phyloP scores from a whole-genome alignment of 2,888 invertebrate species.

The Napeogenes sylphis region DNA sequence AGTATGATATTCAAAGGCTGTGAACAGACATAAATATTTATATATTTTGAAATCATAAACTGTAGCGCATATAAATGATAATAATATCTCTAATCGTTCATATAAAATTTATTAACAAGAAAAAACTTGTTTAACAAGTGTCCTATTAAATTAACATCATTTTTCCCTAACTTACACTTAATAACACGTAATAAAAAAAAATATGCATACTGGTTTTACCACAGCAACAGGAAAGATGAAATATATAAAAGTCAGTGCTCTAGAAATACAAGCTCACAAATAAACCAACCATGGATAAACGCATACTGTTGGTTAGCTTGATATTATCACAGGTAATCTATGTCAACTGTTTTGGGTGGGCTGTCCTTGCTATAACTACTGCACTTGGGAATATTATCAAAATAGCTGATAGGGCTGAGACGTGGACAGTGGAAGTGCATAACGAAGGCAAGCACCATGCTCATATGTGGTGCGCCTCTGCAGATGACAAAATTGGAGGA shows the following conservation, averaged over 20 bases:
- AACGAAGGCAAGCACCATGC: neutral
- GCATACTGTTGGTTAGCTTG: neutral
- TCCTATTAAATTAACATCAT: too few species aligned
- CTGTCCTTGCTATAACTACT: neutral
- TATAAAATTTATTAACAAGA: too few species aligned
- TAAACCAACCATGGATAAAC: neutral
- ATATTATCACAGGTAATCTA: conserved; percentile 1
- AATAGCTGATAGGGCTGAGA: neutral
- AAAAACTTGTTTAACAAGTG: too few species aligned
- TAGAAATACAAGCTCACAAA: neutral
- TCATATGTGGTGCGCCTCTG: conserved; percentile 1
- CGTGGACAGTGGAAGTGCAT: conserved; percentile 1
- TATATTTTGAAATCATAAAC: too few species aligned
- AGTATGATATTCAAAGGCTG: too few species aligned
- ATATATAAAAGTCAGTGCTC: neutral
- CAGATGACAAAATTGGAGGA: conserved; percentile 2
- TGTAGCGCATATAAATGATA: too few species aligned
- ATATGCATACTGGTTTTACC: too few species aligned
- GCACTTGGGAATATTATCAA: conserved; percentile 1
- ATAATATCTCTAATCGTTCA: too few species aligned
- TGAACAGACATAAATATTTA: too few species aligned
- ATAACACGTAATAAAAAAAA: too few species aligned
- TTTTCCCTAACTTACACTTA: too few species aligned
- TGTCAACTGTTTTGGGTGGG: conserved; percentile 1
- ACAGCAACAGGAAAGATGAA: too few species aligned